These are phyloP conservation scores for Mellivora capensis DNA, from an alignment of 2,113 vertebrate species.

Conservation along the genomic window DNA sequence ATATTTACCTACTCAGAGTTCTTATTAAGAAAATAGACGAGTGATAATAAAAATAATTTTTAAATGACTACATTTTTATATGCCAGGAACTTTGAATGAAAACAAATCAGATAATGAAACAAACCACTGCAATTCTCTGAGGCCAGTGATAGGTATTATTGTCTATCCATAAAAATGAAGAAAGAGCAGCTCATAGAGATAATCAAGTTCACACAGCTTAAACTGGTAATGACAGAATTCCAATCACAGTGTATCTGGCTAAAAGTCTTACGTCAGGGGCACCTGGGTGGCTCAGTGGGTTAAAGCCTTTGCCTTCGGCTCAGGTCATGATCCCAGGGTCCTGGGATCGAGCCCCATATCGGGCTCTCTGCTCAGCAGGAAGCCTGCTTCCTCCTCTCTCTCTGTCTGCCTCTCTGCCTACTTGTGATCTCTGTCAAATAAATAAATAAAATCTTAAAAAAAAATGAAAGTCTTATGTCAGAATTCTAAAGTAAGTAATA, in stretches of 20 bases:
- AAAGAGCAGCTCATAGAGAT: not conserved
- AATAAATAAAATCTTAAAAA: no score
- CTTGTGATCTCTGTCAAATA: no score
- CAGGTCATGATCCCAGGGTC: no score
- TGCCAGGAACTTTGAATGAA: not conserved
- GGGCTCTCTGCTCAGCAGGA: no score
- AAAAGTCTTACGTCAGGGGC: not conserved
- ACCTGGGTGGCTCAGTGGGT: no score
- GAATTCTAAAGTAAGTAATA: not conserved
- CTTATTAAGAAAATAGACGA: not conserved
- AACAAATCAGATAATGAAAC: not conserved
- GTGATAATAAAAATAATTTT: not conserved
- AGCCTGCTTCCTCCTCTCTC: no score
- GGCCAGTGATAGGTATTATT: not conserved
- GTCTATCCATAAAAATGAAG: not conserved
- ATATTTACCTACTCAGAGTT: not conserved
- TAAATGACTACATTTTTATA: not conserved
- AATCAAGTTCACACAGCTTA: not conserved
- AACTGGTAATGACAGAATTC: not conserved
- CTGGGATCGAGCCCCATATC: no score
- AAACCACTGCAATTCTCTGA: not conserved
- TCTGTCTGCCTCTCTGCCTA: no score
- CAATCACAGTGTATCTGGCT: not conserved
- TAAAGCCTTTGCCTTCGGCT: no score
- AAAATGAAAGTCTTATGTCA: not conserved